Percentiles rank a stretch among this genome's conserved stretches.
These are phyloP conservation scores for Nephrotoma appendiculata DNA, from an alignment of 2,888 invertebrate species.

Conservation along the genomic window DNA sequence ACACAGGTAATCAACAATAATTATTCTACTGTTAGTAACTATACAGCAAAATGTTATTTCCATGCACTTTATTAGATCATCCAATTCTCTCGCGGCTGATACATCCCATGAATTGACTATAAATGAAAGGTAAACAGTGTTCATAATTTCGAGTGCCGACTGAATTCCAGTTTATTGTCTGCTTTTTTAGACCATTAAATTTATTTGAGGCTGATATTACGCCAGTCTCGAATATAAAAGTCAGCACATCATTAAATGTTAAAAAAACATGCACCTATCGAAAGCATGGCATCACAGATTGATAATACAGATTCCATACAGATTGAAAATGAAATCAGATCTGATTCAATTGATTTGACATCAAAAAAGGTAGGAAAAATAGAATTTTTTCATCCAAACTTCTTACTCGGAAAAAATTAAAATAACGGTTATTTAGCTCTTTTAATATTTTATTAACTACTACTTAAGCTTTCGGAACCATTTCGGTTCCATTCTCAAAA, in stretches of 20 bases:
- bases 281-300: background rate
- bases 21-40: background rate
- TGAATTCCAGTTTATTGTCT: background rate
- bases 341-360: background rate
- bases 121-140: background rate
- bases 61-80: background rate
- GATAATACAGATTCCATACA: background rate
- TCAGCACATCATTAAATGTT: background rate
- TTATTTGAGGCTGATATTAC: background rate
- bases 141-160: background rate
- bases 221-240: background rate
- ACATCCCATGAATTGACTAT: background rate
- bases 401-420: too few relatives aligned
- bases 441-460: too few relatives aligned
- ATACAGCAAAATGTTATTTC: background rate
- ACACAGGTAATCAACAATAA: background rate
- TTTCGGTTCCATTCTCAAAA: too few relatives aligned
- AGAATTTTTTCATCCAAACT: too few relatives aligned
- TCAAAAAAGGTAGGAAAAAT: background rate
- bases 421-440: too few relatives aligned
- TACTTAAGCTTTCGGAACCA: too few relatives aligned
- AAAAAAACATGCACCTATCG: background rate
- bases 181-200: background rate
- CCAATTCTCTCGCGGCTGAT: background rate
- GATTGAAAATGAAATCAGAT: background rate